Evolutionary conservation across 1,140 invertebrate genomes (phyloP), one percentile per base, ranked within the genome.

Genomic region (Lanistes nyassanus): DNA sequence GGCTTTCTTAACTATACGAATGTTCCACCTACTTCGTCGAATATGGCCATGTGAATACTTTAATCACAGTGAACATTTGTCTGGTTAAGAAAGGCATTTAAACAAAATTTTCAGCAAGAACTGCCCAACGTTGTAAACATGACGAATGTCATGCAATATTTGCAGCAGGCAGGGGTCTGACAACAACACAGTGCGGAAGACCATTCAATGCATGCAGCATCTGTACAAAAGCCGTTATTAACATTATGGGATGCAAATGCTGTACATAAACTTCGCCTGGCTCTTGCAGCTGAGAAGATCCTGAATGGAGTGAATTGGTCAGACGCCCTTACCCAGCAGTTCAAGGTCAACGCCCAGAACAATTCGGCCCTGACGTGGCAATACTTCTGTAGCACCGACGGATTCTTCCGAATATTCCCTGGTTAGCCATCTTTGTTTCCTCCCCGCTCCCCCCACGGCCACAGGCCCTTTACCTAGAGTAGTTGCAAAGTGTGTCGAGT

Each of bases 281-380:
- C 72, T 58, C 47, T 80, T 83, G 31, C 80, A 89, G 88, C 85
- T 31, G 65, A 76, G 11, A 77, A 78, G 56, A 86, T 89, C 23
- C 55, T 92, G 47, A 93, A 94, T 81, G 93, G 94, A 0, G 96
- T 98, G 56, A 90, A 92, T 81, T 98, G 96, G 96, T 96, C 96
- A 0, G 93, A 95, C 86, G 90, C 89, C 16, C 90, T 99, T 36
- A 95, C 98, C 85, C 90, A 93, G 34, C 92, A 93, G 2, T 99
- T 98, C 87, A 91, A 90, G 76, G 92, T 94, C 80, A 99, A 99
- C 89, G 94, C 94, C 79, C 91, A 93, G 69, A 92, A 93, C 1
- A 95, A 98, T 90, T 95, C 95, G 3, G 94, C 95, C 0, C 88
- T 98, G 5, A 94, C 93, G 0, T 99, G 96, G 95, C 97, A 99